phyloP scores from a whole-genome alignment of 2,797 vertebrate species.

The Rhinatrema bivittatum region DNA sequence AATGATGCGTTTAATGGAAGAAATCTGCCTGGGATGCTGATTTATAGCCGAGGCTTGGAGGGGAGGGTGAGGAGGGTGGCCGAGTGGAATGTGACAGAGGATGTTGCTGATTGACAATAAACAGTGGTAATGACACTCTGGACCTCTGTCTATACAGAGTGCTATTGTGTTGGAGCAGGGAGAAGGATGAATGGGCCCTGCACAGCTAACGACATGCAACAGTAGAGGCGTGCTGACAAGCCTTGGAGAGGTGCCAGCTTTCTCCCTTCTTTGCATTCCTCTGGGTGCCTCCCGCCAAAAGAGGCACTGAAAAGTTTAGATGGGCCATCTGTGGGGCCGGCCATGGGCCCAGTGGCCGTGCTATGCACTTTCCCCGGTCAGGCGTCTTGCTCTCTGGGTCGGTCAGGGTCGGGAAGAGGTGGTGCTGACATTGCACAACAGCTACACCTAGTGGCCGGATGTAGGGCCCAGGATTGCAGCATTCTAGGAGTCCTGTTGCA shows the following conservation, averaged over 20 bases:
- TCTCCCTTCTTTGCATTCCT: not conserved
- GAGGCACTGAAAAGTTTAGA: too few species aligned
- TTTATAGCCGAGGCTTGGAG: constrained; percentile 7
- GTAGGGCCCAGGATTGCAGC: too few species aligned
- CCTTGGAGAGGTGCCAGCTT: not conserved
- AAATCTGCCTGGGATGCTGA: constrained; percentile 40
- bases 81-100: not conserved
- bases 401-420: too few species aligned
- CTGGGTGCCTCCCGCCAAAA: not conserved
- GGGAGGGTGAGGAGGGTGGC: constrained; percentile 1
- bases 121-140: not conserved
- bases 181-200: not conserved
- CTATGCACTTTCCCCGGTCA: too few species aligned
- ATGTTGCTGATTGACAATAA: not conserved
- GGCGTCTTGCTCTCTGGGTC: too few species aligned
- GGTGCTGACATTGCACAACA: too few species aligned
- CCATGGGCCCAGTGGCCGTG: too few species aligned
- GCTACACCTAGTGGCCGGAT: too few species aligned
- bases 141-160: not conserved
- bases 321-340: too few species aligned
- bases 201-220: not conserved
- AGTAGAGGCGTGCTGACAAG: not conserved
- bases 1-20: constrained; percentile 40
- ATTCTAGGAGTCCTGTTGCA: too few species aligned
- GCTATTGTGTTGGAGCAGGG: not conserved